Percentiles rank a stretch among this genome's conserved stretches.
These are phyloP conservation scores for Clarias laeviceps DNA, from an alignment of 2,797 vertebrate species.

Conservation along the genomic window DNA sequence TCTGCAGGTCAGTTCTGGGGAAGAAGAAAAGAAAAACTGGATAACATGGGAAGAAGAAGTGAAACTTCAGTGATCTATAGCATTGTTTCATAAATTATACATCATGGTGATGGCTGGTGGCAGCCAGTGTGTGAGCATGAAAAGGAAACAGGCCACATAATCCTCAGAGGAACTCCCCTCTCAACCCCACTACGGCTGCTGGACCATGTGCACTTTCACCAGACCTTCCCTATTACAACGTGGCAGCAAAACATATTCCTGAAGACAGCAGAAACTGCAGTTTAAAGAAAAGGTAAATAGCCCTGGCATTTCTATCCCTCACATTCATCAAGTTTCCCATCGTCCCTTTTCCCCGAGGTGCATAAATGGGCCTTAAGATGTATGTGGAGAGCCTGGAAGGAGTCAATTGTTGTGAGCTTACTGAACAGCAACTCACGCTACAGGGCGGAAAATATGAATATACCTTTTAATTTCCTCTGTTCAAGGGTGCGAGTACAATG, in stretches of 20 bases:
- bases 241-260: slow-evolving; percentile 28
- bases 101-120: not conserved
- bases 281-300: slow-evolving; percentile 59
- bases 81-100: not conserved
- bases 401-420: slow-evolving; percentile 68
- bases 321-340: slow-evolving; percentile 65
- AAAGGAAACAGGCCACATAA: not conserved
- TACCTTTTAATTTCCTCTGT: slow-evolving; percentile 64
- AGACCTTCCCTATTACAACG: slow-evolving; percentile 38
- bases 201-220: not conserved
- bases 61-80: not conserved
- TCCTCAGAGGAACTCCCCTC: not conserved
- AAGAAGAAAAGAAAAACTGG: not conserved
- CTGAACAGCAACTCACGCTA: slow-evolving; percentile 63
- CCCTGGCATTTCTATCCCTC: slow-evolving; percentile 60
- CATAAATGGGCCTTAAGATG: slow-evolving; percentile 63
- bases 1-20: not conserved
- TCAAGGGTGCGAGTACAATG: not conserved
- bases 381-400: slow-evolving; percentile 59
- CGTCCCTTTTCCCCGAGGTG: slow-evolving; percentile 59
- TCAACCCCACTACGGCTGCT: not conserved
- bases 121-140: not conserved
- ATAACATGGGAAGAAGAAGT: not conserved
- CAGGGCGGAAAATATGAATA: slow-evolving; percentile 66
- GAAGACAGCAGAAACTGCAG: slow-evolving; percentile 37